Conservation (phyloP, 92 coral and sea anemone genomes). For the Actinernus sp. region DNA sequence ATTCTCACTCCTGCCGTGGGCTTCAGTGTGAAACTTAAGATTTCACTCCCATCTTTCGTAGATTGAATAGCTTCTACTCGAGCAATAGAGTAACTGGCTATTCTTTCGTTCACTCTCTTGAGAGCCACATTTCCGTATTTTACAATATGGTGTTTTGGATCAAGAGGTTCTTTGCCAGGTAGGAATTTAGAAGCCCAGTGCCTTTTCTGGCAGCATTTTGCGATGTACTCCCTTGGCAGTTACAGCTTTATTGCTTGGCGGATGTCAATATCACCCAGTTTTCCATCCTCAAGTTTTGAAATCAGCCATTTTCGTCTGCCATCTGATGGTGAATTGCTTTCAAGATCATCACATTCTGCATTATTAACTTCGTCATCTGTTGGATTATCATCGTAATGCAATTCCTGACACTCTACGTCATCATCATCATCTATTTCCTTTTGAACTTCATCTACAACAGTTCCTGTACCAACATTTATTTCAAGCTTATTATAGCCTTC, state of each 20-base stretch:
- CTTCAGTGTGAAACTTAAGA: slow-evolving; percentile 12
- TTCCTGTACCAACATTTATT: neutral
- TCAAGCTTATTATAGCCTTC: neutral
- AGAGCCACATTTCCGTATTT: slow-evolving; percentile 45
- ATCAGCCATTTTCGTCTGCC: slow-evolving; percentile 17
- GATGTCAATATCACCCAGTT: slow-evolving; percentile 11
- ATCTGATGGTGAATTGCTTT: neutral
- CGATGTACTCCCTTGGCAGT: slow-evolving; percentile 40
- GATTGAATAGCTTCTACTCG: slow-evolving; percentile 40
- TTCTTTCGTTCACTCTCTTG: slow-evolving; percentile 11
- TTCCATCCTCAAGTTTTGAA: slow-evolving; percentile 7
- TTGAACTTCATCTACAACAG: neutral
- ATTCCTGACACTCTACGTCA: neutral
- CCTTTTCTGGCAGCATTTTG: slow-evolving; percentile 34
- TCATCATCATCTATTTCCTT: neutral
- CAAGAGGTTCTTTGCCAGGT: slow-evolving; percentile 54
- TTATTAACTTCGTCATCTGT: neutral
- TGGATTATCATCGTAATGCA: neutral
- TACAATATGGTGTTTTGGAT: slow-evolving; percentile 56
- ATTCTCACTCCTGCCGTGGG: slow-evolving; percentile 1
- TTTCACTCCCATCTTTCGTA: slow-evolving; percentile 24
- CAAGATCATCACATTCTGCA: neutral
- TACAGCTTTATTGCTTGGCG: slow-evolving; percentile 31
- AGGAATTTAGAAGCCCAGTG: slow-evolving; percentile 63
- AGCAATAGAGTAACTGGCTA: slow-evolving; percentile 20